Percentiles rank a stretch among this genome's conserved stretches.
Evolutionary conservation across 2,797 vertebrate genomes (phyloP).

Genomic region (Urocyon cinereoargenteus): DNA sequence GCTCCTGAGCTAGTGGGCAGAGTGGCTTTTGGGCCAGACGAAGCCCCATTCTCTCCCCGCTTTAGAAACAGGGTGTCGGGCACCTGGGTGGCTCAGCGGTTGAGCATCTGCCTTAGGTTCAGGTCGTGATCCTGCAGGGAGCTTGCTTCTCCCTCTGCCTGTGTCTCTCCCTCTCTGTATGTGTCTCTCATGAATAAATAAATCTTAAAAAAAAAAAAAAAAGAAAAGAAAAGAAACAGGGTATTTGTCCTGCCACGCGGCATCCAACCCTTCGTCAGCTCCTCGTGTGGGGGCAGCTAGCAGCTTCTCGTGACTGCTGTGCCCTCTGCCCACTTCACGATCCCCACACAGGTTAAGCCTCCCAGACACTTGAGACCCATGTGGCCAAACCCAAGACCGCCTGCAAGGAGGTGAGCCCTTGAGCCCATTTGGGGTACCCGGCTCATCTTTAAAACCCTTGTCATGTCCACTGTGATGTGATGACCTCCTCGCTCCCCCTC

Average conservation of each 20-base stretch:
- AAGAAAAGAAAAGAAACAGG: neutral
- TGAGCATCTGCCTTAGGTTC: too few relatives aligned
- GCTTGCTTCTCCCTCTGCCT: too few relatives aligned
- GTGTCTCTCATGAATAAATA: too few relatives aligned
- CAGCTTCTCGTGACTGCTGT: neutral
- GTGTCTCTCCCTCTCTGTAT: too few relatives aligned
- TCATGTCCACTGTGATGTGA: rapidly evolving
- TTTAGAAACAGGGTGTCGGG: neutral
- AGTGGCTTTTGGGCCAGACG: neutral
- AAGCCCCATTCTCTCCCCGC: neutral
- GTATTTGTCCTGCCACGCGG: neutral
- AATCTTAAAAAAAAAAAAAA: too few relatives aligned
- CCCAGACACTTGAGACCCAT: neutral
- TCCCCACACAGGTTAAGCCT: neutral
- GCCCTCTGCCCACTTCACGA: rapidly evolving
- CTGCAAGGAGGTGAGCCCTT: too few relatives aligned
- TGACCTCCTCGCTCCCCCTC: neutral
- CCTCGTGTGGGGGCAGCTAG: rapidly evolving
- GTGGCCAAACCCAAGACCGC: neutral
- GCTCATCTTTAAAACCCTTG: neutral
- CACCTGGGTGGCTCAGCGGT: too few relatives aligned
- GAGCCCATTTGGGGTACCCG: neutral
- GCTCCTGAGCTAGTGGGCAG: neutral
- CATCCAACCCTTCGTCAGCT: neutral
- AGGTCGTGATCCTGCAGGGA: too few relatives aligned